Evolutionary conservation across 2,113 vertebrate genomes (phyloP).

Genomic region (Cygnus buccinator): DNA sequence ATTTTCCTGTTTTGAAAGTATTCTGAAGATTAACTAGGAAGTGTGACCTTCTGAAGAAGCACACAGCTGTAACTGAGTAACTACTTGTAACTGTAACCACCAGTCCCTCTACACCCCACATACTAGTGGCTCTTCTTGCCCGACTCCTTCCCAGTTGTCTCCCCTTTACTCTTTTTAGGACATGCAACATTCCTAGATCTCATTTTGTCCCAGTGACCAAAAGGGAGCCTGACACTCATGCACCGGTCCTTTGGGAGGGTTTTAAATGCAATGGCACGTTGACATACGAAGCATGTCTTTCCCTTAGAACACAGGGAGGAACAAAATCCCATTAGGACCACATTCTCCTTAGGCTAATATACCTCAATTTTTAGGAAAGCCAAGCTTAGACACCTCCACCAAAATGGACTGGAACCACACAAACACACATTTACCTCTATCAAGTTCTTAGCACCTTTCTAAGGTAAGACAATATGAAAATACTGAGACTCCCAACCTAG

Average conservation of each 20-base stretch:
- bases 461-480: not conserved
- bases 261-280: not conserved
- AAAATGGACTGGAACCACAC: not conserved
- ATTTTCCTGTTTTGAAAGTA: not conserved
- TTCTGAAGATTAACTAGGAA: not conserved
- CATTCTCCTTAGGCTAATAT: not conserved
- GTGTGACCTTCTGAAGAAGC: not conserved
- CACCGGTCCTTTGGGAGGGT: not conserved
- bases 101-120: not conserved
- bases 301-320: too few relatives aligned
- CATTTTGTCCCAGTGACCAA: not conserved
- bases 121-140: not conserved
- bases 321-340: not conserved
- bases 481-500: not conserved
- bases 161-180: not conserved
- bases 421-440: not conserved
- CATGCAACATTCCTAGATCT: not conserved
- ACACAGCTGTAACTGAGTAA: not conserved
- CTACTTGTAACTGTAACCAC: not conserved
- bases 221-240: not conserved
- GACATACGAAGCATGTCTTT: not conserved
- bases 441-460: not conserved
- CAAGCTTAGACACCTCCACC: not conserved
- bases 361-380: not conserved
- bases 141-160: not conserved